Evolutionary conservation across 2,888 invertebrate species (phyloP), one percentile per base, ranked within the genome.

Genomic region (Labia minor): DNA sequence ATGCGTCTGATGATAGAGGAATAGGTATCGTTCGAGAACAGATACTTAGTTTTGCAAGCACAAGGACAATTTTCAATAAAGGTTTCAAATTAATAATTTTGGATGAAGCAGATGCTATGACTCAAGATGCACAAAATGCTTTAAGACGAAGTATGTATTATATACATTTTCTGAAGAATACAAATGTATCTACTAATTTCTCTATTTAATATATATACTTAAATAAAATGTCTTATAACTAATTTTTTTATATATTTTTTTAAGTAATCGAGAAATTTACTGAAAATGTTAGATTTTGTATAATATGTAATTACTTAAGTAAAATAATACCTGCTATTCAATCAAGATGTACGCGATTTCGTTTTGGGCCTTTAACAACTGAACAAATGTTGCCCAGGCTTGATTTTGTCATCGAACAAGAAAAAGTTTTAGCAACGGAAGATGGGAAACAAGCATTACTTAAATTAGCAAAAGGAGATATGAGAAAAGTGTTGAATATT

Each of bases 71-170:
- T 73, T 96, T 95, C 76, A 93, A 89, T 78, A 88, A 89, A 64
- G 92, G 94, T 0, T 95, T 93, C 72, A 99, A 99, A 77, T 79
- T 99, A 49, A 92, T 99, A 61, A 96, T 99, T 71, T 81, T 99
- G 19, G 98, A 99, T 82, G 98, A 99, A 82, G 98, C 98, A 0
- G 98, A 99, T 83, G 95, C 97, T 0, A 99, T 99, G 98, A 99
- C 98, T 0, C 91, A 92, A 78, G 99, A 99, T 85, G 99, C 99
- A 1, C 99, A 99, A 77, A 99, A 98, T 83, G 98, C 99, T 21
- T 81, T 97, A 0, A 82, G 96, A 72, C 85, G 95, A 83, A 93
- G 92, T 92, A 81, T 83, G 84, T 80, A 67, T 18, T 65, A 16
- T 71, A 65, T n/a, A n/a, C n/a, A 70, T 72, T 68, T 66, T n/a